Evolutionary conservation across 2,113 vertebrate species (phyloP), one percentile per base, ranked within the genome.

Genomic region (Callionymus lyra): DNA sequence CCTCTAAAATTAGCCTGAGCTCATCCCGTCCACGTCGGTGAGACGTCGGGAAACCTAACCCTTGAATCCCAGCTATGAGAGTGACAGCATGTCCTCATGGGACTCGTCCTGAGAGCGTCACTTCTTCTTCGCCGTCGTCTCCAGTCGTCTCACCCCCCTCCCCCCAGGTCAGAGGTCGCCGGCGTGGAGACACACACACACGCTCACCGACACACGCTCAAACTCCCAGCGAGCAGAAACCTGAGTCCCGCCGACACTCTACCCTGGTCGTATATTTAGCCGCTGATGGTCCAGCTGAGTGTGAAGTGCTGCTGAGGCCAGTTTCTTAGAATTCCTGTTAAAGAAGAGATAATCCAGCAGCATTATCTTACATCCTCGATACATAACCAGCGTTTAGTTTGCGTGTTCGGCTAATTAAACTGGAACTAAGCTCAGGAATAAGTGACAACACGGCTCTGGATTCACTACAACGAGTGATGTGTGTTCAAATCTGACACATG

Each of bases 31-130:
- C 57, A 69, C 72, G 59, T 69, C 65, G 61, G 64, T 72, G 76
- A 78, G 72, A 76, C 77, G 76, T 68, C 69, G 43, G 63, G 83
- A 83, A 87, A 86, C 81, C 60, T 78, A 79, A 85, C 63, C 70
- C 77, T 33, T 73, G 72, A 72, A 84, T 85, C 70, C 65, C 47
- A 84, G 70, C 68, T 68, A 82, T 84, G 76, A 43, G 50, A 47
- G 58, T 57, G 33, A 12, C 31, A 10, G 34, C 62, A 49, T 45
- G 32, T 47, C 44, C 40, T 68, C 54, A 69, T 57, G 53, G n/a
- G n/a, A n/a, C n/a, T n/a, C n/a, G n/a, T n/a, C n/a, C n/a, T n/a
- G n/a, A n/a, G n/a, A n/a, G n/a, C n/a, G n/a, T n/a, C n/a, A n/a
- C n/a, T n/a, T n/a, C n/a, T n/a, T n/a, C n/a, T 52, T 32, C 16